Base-by-base conservation (phyloP, 64 coral and sea anemone genomes). In the Catalaphyllia jardinei region DNA sequence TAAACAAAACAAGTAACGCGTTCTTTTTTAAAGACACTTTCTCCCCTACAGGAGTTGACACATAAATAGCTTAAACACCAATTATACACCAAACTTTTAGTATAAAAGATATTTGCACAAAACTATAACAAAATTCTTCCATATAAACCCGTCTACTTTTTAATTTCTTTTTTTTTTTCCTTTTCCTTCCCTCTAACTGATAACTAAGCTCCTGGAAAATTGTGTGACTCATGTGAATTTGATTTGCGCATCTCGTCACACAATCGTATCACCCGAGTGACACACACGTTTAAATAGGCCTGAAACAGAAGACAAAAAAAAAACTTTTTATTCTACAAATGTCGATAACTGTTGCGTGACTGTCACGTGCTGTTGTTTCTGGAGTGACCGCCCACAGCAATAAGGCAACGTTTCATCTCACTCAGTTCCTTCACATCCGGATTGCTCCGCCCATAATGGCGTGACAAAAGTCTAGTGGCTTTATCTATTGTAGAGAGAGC, bases 391-490 rank as follows among this genome's bases (percentile, higher is more conserved):
- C 88, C 93, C n/a, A 86, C 75, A 8, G 73, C 49, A 24, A 87
- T 76, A 4, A 97, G 88, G 59, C 92, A 94, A 22, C 89, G 87
- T 74, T 94, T 97, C 95, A 97, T 97, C 88, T 97, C 71, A 10
- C 24, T 78, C 22, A 97, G 95, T 79, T 97, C 95, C 65, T 91
- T 87, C 13, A 97, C 95, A 91, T 97, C 95, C 15, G 95, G 95
- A 65, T 97, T 92, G 60, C 85, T 81, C 13, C 77, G 92, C 8
- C 95, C 91, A 74, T 97, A 97, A 38, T 97, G 92, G 55, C 72
- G 87, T 2, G 87, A 49, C 18, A 97, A 71, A 20, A 97, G 89
- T 91, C 22, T 90, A 1, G 67, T 88, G 15, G 91, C 88, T 55
- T 91, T 89, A 77, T 97, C 95, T 29, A 97, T 94, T 18, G 90